These are phyloP conservation scores for Brachionus paranguensis DNA, from an alignment of 1,140 invertebrate species.

Conservation along the genomic window DNA sequence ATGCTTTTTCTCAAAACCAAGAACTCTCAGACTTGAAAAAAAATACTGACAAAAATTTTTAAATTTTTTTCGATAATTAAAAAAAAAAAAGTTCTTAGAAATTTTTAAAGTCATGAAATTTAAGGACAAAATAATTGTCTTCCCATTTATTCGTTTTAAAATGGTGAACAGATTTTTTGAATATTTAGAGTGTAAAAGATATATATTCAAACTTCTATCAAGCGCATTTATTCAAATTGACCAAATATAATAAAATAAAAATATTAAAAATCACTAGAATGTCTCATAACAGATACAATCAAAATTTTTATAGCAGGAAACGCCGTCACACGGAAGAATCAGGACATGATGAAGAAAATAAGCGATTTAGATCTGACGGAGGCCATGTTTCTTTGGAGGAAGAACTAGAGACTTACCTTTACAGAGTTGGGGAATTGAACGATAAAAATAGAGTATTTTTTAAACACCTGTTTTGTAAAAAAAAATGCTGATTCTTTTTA, in stretches of 20 bases:
- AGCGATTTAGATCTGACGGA: not conserved
- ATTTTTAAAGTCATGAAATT: not conserved
- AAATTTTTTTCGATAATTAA: no score
- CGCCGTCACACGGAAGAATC: not conserved
- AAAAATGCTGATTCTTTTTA: not conserved
- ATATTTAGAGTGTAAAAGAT: not conserved
- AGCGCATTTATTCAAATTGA: not conserved
- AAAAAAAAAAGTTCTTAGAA: not conserved
- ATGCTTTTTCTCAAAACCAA: no score
- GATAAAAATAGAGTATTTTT: constrained; percentile 9
- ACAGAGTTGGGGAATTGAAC: constrained; percentile 14
- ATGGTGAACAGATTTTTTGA: not conserved
- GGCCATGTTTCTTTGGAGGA: not conserved
- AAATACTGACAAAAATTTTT: no score
- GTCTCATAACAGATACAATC: not conserved
- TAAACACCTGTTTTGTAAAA: not conserved
- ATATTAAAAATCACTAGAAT: not conserved
- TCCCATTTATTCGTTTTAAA: not conserved
- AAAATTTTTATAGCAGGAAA: constrained; percentile 24
- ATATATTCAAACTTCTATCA: not conserved
- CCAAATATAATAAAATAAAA: not conserved
- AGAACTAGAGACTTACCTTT: constrained; percentile 6
- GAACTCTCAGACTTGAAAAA: no score
- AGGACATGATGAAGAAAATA: constrained; percentile 3
- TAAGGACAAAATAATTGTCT: not conserved